Percentiles rank a stretch among this genome's conserved stretches.
These are phyloP conservation scores for Tachysurus fulvidraco DNA, from an alignment of 2,113 vertebrate species.

Conservation along the genomic window DNA sequence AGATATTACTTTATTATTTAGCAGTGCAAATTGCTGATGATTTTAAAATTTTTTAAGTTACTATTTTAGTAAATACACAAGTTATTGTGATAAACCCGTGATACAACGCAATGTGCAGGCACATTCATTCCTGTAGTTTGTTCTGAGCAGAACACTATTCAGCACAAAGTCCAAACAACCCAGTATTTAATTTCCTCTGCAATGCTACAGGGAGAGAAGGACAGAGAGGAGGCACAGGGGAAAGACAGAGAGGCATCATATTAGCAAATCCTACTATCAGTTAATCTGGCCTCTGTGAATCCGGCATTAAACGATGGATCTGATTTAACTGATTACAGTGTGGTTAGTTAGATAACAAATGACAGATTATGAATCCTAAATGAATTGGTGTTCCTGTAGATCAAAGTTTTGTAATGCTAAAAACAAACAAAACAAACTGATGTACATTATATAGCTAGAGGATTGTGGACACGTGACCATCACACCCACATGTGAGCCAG, in stretches of 20 bases:
- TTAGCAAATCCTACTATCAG: not conserved
- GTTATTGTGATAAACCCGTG: not conserved
- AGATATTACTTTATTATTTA: not conserved
- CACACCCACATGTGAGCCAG: not conserved
- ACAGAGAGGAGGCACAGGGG: not conserved
- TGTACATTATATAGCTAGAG: not conserved
- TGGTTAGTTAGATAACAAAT: not conserved
- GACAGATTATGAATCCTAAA: not conserved
- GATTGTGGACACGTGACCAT: not conserved
- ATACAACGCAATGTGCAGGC: not conserved
- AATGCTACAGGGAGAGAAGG: conserved; percentile 58
- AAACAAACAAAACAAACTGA: not conserved
- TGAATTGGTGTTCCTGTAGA: not conserved
- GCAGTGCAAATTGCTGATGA: not conserved
- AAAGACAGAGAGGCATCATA: not conserved
- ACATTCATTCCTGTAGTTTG: not conserved
- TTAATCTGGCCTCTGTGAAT: not conserved
- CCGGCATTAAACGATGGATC: not conserved
- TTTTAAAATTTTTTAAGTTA: not conserved
- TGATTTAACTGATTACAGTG: not conserved
- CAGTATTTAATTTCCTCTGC: conserved; percentile 87
- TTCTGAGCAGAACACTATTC: conserved; percentile 53
- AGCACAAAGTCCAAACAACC: conserved; percentile 88
- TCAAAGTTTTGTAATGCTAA: not conserved
- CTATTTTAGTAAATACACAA: not conserved